These are phyloP conservation scores for Epirrhoe tristata DNA, from an alignment of 2,888 invertebrate genomes.

Conservation along the genomic window DNA sequence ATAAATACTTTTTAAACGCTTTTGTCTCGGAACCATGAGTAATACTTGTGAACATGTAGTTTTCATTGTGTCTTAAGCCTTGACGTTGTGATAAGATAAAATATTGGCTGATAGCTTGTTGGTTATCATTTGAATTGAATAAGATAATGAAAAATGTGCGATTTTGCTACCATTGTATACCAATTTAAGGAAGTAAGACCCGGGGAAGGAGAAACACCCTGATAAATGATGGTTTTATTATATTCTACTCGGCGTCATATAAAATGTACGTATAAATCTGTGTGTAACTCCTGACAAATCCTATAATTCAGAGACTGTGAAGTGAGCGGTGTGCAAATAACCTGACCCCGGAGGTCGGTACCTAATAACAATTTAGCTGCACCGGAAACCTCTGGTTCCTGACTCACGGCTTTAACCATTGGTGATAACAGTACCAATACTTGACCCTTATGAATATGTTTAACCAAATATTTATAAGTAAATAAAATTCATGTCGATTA, in stretches of 20 bases:
- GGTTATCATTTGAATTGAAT: conserved; percentile 45
- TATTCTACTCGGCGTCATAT: too few relatives aligned
- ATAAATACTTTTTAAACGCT: conserved; percentile 26
- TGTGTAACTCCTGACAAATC: neutral
- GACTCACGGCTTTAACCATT: conserved; percentile 57
- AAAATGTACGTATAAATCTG: too few relatives aligned
- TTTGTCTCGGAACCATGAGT: conserved; percentile 48
- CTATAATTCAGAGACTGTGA: conserved; percentile 9
- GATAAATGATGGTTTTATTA: too few relatives aligned
- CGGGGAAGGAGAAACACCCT: too few relatives aligned
- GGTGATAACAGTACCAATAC: conserved; percentile 26
- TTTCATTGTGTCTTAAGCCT: conserved; percentile 69
- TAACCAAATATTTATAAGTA: neutral
- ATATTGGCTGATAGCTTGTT: conserved; percentile 49
- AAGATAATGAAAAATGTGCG: conserved; percentile 11
- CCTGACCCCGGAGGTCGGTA: conserved; percentile 67
- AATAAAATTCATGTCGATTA: too few relatives aligned
- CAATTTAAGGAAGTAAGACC: neutral
- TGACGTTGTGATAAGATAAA: conserved; percentile 68
- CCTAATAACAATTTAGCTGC: conserved; percentile 62
- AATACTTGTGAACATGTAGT: conserved; percentile 58
- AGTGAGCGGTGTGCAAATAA: conserved; percentile 52
- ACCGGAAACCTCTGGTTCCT: conserved; percentile 43
- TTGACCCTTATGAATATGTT: neutral
- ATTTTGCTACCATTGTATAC: neutral